Conservation (phyloP, 1,140 invertebrate genomes). For the Apis mellifera region DNA sequence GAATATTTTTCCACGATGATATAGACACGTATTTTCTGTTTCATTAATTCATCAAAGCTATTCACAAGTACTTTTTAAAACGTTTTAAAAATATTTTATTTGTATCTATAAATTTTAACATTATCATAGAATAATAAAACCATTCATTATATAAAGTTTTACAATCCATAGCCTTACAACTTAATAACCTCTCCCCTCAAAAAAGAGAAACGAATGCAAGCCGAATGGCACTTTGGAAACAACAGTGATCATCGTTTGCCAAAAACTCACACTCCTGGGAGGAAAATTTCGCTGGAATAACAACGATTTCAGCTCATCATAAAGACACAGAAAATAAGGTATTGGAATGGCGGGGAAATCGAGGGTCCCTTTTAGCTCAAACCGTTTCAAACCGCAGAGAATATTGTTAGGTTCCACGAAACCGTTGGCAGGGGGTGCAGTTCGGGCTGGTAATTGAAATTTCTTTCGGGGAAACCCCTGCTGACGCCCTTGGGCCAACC, state of each 20-base stretch:
- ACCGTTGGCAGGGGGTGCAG: conserved; percentile 37
- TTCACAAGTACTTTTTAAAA: no score
- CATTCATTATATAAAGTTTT: no score
- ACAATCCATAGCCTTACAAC: neutral
- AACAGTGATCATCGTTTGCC: neutral
- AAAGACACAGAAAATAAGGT: conserved; percentile 8
- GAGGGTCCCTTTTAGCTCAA: conserved; percentile 4
- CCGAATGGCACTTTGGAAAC: neutral
- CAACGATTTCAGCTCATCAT: conserved; percentile 18
- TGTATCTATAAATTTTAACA: no score
- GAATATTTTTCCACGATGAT: no score
- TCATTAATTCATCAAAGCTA: no score
- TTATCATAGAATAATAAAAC: no score
- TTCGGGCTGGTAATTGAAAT: conserved; percentile 68
- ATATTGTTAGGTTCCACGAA: conserved; percentile 63
- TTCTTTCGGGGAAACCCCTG: conserved; percentile 68
- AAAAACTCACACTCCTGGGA: neutral
- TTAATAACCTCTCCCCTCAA: no score
- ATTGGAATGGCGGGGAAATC: neutral
- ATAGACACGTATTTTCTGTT: no score
- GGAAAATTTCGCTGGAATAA: conserved; percentile 3
- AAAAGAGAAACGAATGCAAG: neutral
- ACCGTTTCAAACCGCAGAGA: conserved; percentile 42
- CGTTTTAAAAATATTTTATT: no score
- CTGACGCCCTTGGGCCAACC: conserved; percentile 46